Conservation (phyloP, 2,797 vertebrate genomes). For the Malacoraja senta region DNA sequence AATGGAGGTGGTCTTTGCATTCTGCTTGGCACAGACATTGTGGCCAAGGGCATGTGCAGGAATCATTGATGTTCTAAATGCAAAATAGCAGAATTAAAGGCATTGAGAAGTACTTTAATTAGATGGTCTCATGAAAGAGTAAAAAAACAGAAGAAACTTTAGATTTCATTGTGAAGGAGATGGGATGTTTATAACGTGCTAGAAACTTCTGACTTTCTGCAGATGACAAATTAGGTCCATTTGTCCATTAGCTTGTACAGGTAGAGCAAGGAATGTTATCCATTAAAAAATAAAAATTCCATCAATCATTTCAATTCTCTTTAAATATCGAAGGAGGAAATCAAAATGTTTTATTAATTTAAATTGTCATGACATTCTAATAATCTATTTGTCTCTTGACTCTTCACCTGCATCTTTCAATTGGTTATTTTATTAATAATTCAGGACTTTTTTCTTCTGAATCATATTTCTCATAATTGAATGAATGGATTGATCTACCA, state of each 20-base stretch:
- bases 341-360: background rate
- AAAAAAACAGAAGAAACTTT: background rate
- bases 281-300: background rate
- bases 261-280: background rate
- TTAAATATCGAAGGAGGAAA: background rate
- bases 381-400: background rate
- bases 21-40: too few relatives aligned
- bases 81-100: background rate
- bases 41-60: too few relatives aligned
- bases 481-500: conserved; percentile 41
- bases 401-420: background rate
- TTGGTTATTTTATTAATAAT: background rate
- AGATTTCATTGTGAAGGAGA: background rate
- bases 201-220: background rate
- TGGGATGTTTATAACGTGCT: background rate
- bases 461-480: conserved; percentile 6
- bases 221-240: background rate
- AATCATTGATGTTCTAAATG: too few relatives aligned
- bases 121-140: background rate
- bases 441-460: conserved; percentile 43
- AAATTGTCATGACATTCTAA: background rate
- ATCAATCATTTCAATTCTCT: background rate
- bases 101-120: background rate
- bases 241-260: too few relatives aligned
- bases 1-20: too few relatives aligned